phyloP scores from a whole-genome alignment of 2,113 vertebrate species.

The Chaenocephalus aceratus region DNA sequence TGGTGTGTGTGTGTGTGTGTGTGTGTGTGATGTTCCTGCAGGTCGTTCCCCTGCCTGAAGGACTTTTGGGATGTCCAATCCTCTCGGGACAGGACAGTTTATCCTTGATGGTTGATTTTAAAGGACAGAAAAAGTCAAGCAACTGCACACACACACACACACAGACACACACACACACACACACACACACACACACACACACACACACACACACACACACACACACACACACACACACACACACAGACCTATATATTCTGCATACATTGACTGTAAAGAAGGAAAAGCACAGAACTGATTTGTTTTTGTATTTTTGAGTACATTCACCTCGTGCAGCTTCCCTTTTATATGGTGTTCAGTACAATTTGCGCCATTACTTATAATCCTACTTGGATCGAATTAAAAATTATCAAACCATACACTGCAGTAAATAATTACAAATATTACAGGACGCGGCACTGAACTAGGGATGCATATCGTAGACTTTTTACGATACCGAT shows the following conservation, averaged over 20 bases:
- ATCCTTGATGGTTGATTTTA: conserved; percentile 89
- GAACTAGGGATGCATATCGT: too few relatives aligned
- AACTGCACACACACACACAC: neutral
- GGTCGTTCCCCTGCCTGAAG: conserved; percentile 92
- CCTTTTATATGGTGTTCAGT: too few relatives aligned
- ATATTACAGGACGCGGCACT: neutral
- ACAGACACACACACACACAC: neutral
- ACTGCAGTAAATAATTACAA: neutral
- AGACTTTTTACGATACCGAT: too few relatives aligned
- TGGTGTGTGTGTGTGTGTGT: conserved; percentile 30
- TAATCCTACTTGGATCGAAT: too few relatives aligned
- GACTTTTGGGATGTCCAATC: conserved; percentile 89
- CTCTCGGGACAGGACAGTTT: conserved; percentile 90
- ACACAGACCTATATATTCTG: neutral
- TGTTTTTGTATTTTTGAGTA: too few relatives aligned
- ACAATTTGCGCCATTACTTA: neutral
- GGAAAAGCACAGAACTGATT: too few relatives aligned
- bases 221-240: neutral
- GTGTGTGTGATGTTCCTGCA: conserved; percentile 78
- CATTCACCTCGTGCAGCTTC: too few relatives aligned
- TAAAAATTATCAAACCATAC: too few relatives aligned
- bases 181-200: neutral
- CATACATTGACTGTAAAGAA: neutral
- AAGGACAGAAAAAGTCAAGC: conserved; percentile 27
- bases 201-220: neutral